Conservation (phyloP, 2,888 invertebrate species). For the Euzophera pinguis region DNA sequence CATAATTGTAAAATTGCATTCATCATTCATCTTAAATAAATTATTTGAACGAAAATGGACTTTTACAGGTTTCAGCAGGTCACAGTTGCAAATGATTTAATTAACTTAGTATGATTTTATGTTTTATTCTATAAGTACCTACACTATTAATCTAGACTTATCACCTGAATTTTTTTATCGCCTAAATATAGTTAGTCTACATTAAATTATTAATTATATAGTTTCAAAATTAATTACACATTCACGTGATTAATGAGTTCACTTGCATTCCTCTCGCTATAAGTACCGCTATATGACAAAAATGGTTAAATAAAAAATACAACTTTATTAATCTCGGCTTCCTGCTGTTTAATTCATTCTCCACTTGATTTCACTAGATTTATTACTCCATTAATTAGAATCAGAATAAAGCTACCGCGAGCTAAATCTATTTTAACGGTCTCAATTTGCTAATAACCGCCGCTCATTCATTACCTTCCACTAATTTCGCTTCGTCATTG, state of each 20-base stretch:
- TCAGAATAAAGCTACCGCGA: conserved; percentile 47
- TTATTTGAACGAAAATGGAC: no score
- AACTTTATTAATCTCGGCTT: conserved; percentile 30
- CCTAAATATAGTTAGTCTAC: neutral
- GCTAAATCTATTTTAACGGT: conserved; percentile 48
- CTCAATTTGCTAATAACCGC: conserved; percentile 63
- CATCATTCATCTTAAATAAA: no score
- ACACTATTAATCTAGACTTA: no score
- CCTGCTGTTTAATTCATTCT: conserved; percentile 47
- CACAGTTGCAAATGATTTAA: no score
- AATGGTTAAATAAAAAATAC: conserved; percentile 22
- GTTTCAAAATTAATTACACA: conserved; percentile 5
- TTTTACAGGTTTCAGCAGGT: no score
- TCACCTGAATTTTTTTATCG: neutral
- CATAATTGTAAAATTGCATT: no score
- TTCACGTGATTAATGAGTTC: conserved; percentile 11
- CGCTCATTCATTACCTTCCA: conserved; percentile 51
- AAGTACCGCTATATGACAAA: conserved; percentile 26
- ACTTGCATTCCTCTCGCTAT: neutral
- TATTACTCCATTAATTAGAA: conserved; percentile 54
- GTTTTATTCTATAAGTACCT: no score
- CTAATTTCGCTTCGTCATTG: conserved; percentile 60
- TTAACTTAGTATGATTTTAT: no score
- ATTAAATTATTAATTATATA: neutral
- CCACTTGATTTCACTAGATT: conserved; percentile 55